These are phyloP conservation scores for Aphrophora alni DNA, from an alignment of 2,888 invertebrate genomes.

Conservation along the genomic window DNA sequence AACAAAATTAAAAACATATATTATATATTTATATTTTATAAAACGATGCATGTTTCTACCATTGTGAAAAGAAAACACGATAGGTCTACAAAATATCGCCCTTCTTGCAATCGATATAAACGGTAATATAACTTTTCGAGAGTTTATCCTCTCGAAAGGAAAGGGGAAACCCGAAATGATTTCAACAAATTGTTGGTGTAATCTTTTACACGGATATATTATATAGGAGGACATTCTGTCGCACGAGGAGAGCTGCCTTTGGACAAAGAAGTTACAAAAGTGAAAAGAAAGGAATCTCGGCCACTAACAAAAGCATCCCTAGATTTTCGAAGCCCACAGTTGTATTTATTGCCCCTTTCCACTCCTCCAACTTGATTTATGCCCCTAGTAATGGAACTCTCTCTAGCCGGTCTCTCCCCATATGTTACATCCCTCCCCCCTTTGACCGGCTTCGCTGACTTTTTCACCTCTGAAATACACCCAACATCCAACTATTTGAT, in stretches of 20 bases:
- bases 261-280: neutral
- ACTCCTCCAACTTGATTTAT: neutral
- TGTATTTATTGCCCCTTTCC: neutral
- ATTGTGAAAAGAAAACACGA: too few relatives aligned
- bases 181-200: neutral
- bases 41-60: too few relatives aligned
- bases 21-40: too few relatives aligned
- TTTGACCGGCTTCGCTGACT: neutral
- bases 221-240: neutral
- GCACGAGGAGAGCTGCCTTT: neutral
- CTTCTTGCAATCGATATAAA: neutral
- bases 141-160: neutral
- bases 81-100: too few relatives aligned
- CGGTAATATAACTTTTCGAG: neutral
- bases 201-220: neutral
- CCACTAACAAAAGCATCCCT: neutral
- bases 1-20: too few relatives aligned
- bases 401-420: neutral
- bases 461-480: neutral
- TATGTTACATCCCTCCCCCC: neutral
- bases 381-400: neutral
- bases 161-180: neutral
- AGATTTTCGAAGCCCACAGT: neutral
- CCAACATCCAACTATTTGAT: neutral
- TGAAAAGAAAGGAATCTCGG: constrained; percentile 2